Base-by-base conservation (phyloP, 1,140 invertebrate species). In the Melanaphis sacchari region DNA sequence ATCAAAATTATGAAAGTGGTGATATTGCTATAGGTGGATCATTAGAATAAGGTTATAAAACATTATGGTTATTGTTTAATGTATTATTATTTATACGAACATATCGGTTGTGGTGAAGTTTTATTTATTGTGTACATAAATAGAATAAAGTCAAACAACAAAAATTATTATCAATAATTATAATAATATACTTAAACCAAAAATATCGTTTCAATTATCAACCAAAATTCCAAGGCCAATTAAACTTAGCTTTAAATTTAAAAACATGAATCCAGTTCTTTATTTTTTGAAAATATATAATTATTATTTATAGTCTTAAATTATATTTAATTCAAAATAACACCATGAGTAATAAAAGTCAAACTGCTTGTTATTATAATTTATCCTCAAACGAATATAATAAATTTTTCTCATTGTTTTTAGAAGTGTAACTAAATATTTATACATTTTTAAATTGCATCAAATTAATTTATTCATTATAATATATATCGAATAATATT, bases 231-330 rank as follows among this genome's bases (percentile, higher is more conserved):
- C 22, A 6, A n/a, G 15, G 85, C n/a, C n/a, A 46, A 88, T 88
- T 49, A 41, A n/a, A n/a, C 31, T 88, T n/a, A n/a, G n/a, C 59
- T 76, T 76, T 76, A n/a, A 76, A n/a, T n/a, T n/a, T 76, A 76
- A 76, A 76, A 76, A 76, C 59, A 76, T 18, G 15, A n/a, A 76
- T n/a, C 5, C 59, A n/a, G 59, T 5, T 66, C 31, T 11, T 66
- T 66, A 31, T 66, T 66, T 66, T 2, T 66, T 66, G 59, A n/a
- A 31, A 66, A n/a, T 66, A 31, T 15, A 66, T 66, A 66, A 66
- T 66, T 66, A 31, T 66, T 76, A 76, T 76, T 76, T 15, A 76
- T 76, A 76, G 31, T n/a, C 59, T n/a, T n/a, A 76, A 76, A 66
- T 66, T n/a, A 66, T 66, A 66, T n/a, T n/a, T 59, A 66, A 66